These are phyloP conservation scores for Leucosticte australis DNA, from an alignment of 2,113 vertebrate species.

Conservation along the genomic window DNA sequence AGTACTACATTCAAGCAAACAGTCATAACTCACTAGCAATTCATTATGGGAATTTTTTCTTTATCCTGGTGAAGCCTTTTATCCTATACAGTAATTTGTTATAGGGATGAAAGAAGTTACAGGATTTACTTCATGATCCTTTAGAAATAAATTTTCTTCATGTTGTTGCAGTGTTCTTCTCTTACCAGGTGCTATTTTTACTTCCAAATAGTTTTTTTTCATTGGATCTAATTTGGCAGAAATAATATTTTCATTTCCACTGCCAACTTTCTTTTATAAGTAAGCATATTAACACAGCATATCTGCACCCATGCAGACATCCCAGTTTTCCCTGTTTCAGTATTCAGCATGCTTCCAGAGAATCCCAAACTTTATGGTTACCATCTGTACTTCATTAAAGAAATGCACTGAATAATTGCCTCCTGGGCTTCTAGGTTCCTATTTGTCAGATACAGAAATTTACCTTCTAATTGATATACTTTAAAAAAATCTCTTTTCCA, in stretches of 20 bases:
- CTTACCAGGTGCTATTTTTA: background rate
- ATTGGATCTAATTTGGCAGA: background rate
- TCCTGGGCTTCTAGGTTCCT: background rate
- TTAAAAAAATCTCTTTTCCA: background rate
- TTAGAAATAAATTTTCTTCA: background rate
- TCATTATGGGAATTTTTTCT: background rate
- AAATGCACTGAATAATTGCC: background rate
- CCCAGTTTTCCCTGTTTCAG: background rate
- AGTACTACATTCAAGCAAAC: background rate
- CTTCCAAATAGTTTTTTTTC: background rate
- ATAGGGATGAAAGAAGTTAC: background rate
- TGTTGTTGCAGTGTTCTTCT: background rate
- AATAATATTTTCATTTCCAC: background rate
- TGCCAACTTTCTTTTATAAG: background rate
- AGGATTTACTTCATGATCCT: background rate
- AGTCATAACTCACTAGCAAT: background rate
- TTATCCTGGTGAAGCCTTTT: background rate
- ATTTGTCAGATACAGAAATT: background rate
- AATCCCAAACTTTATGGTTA: background rate
- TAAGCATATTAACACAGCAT: background rate
- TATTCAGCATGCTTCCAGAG: background rate
- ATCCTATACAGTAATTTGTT: background rate
- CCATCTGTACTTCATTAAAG: background rate
- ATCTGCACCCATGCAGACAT: background rate
- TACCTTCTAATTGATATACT: background rate